A percentile compares a stretch with the other conserved stretches of the same genome.
phyloP scores from a whole-genome alignment of 2,888 invertebrate species.

The Drosophila dives region DNA sequence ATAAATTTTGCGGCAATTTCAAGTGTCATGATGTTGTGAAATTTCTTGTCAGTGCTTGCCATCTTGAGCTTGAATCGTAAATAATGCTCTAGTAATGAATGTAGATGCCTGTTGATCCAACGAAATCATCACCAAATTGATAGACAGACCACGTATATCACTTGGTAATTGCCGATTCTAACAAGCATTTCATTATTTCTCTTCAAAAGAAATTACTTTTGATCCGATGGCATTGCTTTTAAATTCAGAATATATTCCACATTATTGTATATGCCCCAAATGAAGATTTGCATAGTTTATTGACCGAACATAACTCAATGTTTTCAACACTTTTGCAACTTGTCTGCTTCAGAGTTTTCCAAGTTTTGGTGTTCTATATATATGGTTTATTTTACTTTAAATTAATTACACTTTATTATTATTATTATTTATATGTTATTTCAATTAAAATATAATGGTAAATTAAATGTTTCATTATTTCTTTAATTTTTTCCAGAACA shows the following conservation, averaged over 20 bases:
- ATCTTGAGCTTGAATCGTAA: constrained; percentile 79
- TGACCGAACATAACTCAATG: constrained; percentile 29
- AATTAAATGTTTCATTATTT: not conserved
- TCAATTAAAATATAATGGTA: not conserved
- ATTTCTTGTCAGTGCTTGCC: constrained; percentile 69
- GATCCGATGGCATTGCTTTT: constrained; percentile 33
- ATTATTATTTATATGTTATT: not conserved
- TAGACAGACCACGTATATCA: constrained; percentile 55
- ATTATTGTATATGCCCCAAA: not conserved
- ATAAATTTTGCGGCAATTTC: constrained; percentile 71
- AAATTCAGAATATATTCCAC: constrained; percentile 31
- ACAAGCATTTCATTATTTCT: constrained; percentile 45
- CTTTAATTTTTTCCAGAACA: not conserved
- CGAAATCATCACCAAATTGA: constrained; percentile 47
- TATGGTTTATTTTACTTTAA: no score
- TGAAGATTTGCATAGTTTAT: constrained; percentile 31
- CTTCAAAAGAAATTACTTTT: constrained; percentile 39
- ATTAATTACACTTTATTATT: not conserved
- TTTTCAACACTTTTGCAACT: not conserved
- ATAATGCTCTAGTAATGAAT: constrained; percentile 73
- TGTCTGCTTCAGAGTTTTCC: not conserved
- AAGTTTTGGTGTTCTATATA: not conserved
- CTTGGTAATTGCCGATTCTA: constrained; percentile 52
- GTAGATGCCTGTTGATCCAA: constrained; percentile 46
- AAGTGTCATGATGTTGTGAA: constrained; percentile 73